These are phyloP conservation scores for Furcifer pardalis DNA, from an alignment of 2,797 vertebrate genomes.

Conservation along the genomic window DNA sequence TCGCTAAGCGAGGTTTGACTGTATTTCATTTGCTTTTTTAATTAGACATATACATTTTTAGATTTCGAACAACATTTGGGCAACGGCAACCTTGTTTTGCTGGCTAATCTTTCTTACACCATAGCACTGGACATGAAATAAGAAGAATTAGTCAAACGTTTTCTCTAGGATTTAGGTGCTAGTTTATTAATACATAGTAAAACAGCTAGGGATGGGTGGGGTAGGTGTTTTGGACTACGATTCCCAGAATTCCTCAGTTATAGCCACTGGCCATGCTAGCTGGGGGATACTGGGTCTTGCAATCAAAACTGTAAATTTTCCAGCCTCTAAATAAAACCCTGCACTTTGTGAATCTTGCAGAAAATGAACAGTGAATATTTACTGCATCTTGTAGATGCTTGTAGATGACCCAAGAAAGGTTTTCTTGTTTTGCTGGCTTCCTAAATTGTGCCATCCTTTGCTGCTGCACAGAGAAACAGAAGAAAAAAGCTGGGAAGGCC, in stretches of 20 bases:
- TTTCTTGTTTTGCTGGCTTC: not conserved
- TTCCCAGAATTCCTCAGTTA: not conserved
- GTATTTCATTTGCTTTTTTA: too few relatives aligned
- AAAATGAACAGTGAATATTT: not conserved
- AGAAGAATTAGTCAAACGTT: not conserved
- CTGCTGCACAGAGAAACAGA: not conserved
- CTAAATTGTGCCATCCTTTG: constrained; percentile 27
- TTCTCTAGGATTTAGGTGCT: not conserved
- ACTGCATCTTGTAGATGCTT: not conserved
- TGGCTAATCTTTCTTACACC: too few relatives aligned
- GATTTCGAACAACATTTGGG: too few relatives aligned
- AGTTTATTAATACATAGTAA: not conserved
- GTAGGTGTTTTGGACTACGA: not conserved
- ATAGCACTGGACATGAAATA: too few relatives aligned
- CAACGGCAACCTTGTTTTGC: too few relatives aligned
- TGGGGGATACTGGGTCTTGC: not conserved
- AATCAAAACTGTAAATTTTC: not conserved
- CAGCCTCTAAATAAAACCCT: not conserved
- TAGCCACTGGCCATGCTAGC: not conserved
- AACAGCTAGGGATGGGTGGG: too few relatives aligned
- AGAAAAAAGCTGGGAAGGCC: not conserved
- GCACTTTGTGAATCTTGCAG: not conserved
- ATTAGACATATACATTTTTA: too few relatives aligned
- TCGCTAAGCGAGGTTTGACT: too few relatives aligned
- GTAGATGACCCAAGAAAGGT: not conserved